A percentile compares a stretch with the other conserved stretches of the same genome.
Conservation (phyloP, 2,888 invertebrate genomes). For the Cybosia mesomella region DNA sequence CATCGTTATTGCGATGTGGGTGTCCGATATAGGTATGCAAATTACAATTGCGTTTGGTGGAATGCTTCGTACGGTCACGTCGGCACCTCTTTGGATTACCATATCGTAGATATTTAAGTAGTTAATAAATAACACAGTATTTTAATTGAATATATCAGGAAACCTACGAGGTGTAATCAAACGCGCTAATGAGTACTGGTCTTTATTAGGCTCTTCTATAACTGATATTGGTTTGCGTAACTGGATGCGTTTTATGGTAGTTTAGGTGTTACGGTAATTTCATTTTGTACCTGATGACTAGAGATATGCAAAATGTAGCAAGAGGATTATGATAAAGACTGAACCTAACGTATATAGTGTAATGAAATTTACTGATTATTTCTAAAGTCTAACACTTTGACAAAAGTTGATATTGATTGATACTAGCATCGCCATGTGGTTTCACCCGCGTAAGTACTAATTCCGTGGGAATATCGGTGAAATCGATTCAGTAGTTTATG, state of each 20-base stretch:
- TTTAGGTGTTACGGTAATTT: background rate
- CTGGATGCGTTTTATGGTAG: slow-evolving; percentile 7
- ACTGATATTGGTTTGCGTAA: slow-evolving; percentile 8
- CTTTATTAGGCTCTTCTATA: slow-evolving; percentile 18
- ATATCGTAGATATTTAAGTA: slow-evolving; percentile 58
- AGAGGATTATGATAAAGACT: slow-evolving; percentile 9
- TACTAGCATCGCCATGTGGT: too few relatives aligned
- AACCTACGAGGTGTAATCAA: background rate
- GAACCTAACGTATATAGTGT: background rate
- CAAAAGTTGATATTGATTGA: background rate
- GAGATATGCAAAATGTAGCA: background rate
- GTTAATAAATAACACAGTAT: slow-evolving; percentile 56
- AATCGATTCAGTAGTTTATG: too few relatives aligned
- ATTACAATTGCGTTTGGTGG: slow-evolving; percentile 60
- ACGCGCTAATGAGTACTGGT: slow-evolving; percentile 24
- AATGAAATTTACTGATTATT: background rate
- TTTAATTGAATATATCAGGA: slow-evolving; percentile 41
- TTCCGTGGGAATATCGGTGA: too few relatives aligned
- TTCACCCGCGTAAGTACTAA: too few relatives aligned
- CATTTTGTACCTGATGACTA: background rate
- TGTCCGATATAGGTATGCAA: slow-evolving; percentile 83
- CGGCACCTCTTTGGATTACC: slow-evolving; percentile 66
- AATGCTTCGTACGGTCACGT: slow-evolving; percentile 63
- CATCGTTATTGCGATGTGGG: slow-evolving; percentile 82
- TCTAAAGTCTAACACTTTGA: background rate